phyloP scores from a whole-genome alignment of 2,888 invertebrate genomes.

The Drosophila koepferae region DNA sequence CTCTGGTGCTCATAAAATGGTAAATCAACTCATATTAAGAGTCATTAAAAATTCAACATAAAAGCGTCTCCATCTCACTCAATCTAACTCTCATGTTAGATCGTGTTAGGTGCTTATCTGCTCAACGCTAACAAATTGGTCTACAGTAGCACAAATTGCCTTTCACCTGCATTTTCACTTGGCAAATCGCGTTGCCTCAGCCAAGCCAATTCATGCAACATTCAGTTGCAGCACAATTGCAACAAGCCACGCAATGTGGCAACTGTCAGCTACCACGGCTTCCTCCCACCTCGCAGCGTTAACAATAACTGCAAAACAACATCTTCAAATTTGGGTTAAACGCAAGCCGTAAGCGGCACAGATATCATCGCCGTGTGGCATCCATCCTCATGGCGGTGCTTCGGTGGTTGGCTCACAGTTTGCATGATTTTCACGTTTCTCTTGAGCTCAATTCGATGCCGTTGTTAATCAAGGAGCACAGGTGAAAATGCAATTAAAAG shows the following conservation, averaged over 20 bases:
- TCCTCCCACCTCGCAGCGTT: background rate
- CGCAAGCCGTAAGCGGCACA: slow-evolving; percentile 37
- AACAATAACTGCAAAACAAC: slow-evolving; percentile 41
- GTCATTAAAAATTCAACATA: background rate
- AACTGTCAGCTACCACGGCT: slow-evolving; percentile 1
- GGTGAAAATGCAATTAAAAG: slow-evolving; percentile 56
- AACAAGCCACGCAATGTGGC: slow-evolving; percentile 50
- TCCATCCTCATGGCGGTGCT: slow-evolving; percentile 7
- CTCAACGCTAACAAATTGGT: slow-evolving; percentile 41
- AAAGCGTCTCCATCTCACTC: background rate
- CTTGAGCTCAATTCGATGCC: slow-evolving; percentile 40
- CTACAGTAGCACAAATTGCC: slow-evolving; percentile 58
- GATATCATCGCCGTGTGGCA: slow-evolving; percentile 26
- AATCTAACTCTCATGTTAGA: background rate
- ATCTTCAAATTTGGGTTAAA: slow-evolving; percentile 63
- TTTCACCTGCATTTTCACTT: slow-evolving; percentile 66
- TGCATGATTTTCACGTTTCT: slow-evolving; percentile 54
- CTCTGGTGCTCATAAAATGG: background rate
- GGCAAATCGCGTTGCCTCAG: slow-evolving; percentile 43
- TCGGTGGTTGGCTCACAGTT: background rate
- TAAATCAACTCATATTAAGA: background rate
- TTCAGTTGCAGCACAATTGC: slow-evolving; percentile 40
- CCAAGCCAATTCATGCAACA: slow-evolving; percentile 33
- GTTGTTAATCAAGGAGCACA: slow-evolving; percentile 56
- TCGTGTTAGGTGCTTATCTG: slow-evolving; percentile 32